phyloP scores from a whole-genome alignment of 53 echinoderm and acorn worm species.

The Echinarachnius parma region DNA sequence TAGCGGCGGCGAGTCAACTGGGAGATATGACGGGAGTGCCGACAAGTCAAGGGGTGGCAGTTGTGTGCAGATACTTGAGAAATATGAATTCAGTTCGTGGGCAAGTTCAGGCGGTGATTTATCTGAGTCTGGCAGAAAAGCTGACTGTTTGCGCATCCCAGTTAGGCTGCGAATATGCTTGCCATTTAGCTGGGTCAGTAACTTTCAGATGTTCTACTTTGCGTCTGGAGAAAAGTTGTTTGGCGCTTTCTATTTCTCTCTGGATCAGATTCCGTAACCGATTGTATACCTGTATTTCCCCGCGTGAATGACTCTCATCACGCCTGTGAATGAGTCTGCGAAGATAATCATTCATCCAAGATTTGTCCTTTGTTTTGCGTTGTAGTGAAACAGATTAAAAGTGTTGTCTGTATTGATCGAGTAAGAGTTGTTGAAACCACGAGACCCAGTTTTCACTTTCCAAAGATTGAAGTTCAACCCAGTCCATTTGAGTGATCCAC shows the following conservation, averaged over 20 bases:
- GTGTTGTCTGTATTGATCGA: constrained; percentile 11
- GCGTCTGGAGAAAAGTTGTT: constrained; percentile 29
- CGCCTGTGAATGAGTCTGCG: constrained; percentile 20
- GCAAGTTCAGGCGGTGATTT: constrained; percentile 22
- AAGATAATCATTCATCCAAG: constrained; percentile 48
- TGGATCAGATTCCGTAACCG: constrained; percentile 27
- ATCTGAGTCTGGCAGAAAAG: neutral
- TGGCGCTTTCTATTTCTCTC: constrained; percentile 20
- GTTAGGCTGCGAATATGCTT: constrained; percentile 42
- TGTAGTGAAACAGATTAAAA: constrained; percentile 37
- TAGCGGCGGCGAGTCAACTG: constrained; percentile 31
- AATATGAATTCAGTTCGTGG: constrained; percentile 24
- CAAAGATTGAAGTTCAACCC: neutral
- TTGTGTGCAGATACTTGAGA: constrained; percentile 27
- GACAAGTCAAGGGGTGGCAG: constrained; percentile 24
- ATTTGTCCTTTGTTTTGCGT: constrained; percentile 28
- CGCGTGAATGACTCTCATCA: no score
- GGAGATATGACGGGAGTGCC: constrained; percentile 35
- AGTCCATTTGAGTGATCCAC: constrained; percentile 35
- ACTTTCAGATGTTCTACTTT: constrained; percentile 22
- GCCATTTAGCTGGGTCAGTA: constrained; percentile 52
- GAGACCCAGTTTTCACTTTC: constrained; percentile 5
- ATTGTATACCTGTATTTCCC: no score
- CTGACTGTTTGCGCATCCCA: constrained; percentile 28
- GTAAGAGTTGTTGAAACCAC: neutral